Evolutionary conservation across 2,113 vertebrate genomes (phyloP).

Genomic region (Colaptes auratus): DNA sequence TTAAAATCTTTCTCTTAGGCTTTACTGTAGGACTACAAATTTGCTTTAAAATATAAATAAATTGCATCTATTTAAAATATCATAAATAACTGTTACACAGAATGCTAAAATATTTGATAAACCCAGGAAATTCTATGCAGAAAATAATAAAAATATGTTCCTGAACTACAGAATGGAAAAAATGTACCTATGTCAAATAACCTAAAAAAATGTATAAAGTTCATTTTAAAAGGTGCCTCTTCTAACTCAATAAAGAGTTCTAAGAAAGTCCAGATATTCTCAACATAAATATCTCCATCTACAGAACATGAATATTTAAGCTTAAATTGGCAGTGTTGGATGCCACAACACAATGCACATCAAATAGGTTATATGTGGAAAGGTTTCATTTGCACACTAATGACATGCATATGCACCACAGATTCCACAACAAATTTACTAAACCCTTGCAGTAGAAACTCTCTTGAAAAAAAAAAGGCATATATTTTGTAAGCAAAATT

Average conservation of each 20-base stretch:
- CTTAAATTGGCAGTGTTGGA: neutral
- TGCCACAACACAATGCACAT: neutral
- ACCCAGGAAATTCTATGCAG: neutral
- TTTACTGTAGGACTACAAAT: neutral
- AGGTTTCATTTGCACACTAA: neutral
- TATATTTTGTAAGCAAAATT: neutral
- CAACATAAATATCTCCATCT: neutral
- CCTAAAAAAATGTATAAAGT: neutral
- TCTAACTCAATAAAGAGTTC: neutral
- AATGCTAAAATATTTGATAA: neutral
- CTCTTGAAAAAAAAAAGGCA: neutral
- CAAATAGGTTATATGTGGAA: too few relatives aligned
- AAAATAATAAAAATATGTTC: neutral
- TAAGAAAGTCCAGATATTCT: neutral
- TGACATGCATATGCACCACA: neutral
- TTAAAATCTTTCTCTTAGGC: neutral
- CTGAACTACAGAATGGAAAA: neutral
- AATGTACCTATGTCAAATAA: neutral
- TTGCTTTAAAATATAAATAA: neutral
- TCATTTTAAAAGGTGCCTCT: neutral
- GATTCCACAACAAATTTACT: neutral
- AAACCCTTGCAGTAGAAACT: neutral
- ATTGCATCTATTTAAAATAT: neutral
- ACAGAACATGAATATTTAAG: neutral
- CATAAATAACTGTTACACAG: neutral